Evolutionary conservation across 2,888 invertebrate species (phyloP), one percentile per base, ranked within the genome.

Genomic region (Campopleginae sp.): DNA sequence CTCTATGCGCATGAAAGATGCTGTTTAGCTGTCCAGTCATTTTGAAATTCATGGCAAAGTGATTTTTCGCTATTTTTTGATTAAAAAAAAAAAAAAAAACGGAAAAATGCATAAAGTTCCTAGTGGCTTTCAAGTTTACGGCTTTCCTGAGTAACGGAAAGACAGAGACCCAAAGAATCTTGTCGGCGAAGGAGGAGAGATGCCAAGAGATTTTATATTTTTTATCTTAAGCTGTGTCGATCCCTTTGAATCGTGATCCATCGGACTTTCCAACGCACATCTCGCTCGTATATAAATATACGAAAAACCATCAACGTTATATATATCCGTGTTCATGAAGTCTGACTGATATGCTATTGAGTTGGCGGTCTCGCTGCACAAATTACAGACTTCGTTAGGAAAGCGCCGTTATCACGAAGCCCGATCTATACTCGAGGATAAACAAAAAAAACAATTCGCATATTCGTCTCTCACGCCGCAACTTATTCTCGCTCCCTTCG

Each of bases 341-440:
- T 71, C 63, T 79, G 82, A 82, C 82, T 83, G 83, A 79, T 63
- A 71, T 79, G 79, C 86, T 71, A 82, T 84, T 79, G 68, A 76
- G 83, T 74, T 78, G 83, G 87, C 87, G 88, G 88, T 83, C 70
- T 79, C 78, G 80, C 71, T 75, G 86, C 86, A 84, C 91, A 92
- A 92, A 92, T 92, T 92, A 92, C 91, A 92, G 91, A 91, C 90
- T 91, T 91, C 89, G 91, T 91, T 92, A 91, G 91, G 90, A 87
- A 90, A 88, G 89, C 85, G 85, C 89, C 90, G 90, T 91, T 91
- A 92, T 92, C 91, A 89, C 88, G 89, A 89, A 88, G 86, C 88
- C 88, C 87, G 89, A 91, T 92, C 91, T 90, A 85, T 82, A 87
- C 87, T 86, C 88, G 81, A 77, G 86, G 88, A 89, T 89, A 90